Evolutionary conservation across 2,888 invertebrate genomes (phyloP).

Genomic region (Eubasilissa splendida): DNA sequence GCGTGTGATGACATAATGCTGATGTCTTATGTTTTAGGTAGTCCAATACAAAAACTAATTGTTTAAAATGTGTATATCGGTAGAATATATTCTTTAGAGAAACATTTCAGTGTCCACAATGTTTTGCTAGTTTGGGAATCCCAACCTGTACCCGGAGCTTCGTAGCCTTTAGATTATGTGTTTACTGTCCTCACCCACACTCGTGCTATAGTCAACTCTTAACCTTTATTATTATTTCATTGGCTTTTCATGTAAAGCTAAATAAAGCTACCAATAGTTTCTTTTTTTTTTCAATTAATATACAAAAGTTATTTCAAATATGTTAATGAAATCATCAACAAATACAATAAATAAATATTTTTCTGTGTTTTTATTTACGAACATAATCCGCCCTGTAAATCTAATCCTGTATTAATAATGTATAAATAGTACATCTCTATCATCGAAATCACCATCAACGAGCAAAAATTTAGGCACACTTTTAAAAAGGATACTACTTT

Average conservation of each 20-base stretch:
- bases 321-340: conserved; percentile 45
- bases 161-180: conserved; percentile 55
- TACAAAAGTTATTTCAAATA: conserved; percentile 46
- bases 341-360: conserved; percentile 48
- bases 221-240: conserved; percentile 52
- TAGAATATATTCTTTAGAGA: conserved; percentile 49
- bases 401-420: too few relatives aligned
- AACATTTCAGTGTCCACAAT: conserved; percentile 54
- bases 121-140: conserved; percentile 52
- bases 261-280: conserved; percentile 24
- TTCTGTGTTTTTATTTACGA: conserved; percentile 31
- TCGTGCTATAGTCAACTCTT: conserved; percentile 23
- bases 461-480: too few relatives aligned
- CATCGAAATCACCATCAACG: too few relatives aligned
- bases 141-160: conserved; percentile 49
- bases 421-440: too few relatives aligned
- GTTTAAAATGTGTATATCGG: conserved; percentile 56
- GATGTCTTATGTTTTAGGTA: conserved; percentile 57
- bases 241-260: conserved; percentile 49
- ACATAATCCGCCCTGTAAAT: too few relatives aligned
- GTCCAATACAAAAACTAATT: conserved; percentile 55
- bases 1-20: conserved; percentile 56
- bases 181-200: conserved; percentile 48
- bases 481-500: too few relatives aligned
- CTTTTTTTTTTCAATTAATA: conserved; percentile 42